Base-by-base conservation (phyloP, 2,888 invertebrate genomes). In the Cryptophagus acutangulus region DNA sequence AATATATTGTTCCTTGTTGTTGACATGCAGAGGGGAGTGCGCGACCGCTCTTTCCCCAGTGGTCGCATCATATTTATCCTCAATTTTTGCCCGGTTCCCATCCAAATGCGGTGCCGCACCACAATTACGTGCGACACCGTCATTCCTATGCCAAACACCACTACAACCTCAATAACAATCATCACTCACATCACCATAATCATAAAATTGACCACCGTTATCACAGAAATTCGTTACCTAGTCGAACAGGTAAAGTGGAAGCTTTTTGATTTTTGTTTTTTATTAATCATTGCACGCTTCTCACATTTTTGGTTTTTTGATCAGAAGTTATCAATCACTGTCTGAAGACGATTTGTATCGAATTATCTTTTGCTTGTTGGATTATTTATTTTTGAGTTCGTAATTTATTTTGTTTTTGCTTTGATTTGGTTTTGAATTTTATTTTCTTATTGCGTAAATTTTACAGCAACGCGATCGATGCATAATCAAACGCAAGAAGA, bases 61-160 rank as follows among this genome's bases (percentile, higher is more conserved):
- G 91, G 90, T 90, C 90, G 61, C 90, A 90, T 76, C 90, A 90
- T 76, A 89, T 91, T 66, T 89, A 90, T 74, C 90, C 91, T 61
- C 90, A 91, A 78, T 91, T 90, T 78, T 81, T 91, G 71, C 89
- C 90, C 65, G 88, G 87, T 71, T 84, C 87, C 72, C 89, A 89
- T 75, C 87, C 87, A 61, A 81, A 79, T 68, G 78, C 81, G 58
- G 72, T 73, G 58, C 69, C 71, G 57, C 75, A 75, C 65, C 73
- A 73, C 59, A 70, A 63, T 46, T 65, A 67, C 48, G 58, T 63
- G 50, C 63, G 65, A 15, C 60, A 60, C 41, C 43, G 59, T 31
- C 67, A 74, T 64, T 68, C 75, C 61, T 74, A 74, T 59, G 69
- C 71, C 59, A 74, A 74, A 62, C 74, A 74, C 61, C 71, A 70